A percentile compares a stretch with the other conserved stretches of the same genome.
Conservation (phyloP, 1,140 invertebrate species). For the Aphaenogaster ashmeadi region DNA sequence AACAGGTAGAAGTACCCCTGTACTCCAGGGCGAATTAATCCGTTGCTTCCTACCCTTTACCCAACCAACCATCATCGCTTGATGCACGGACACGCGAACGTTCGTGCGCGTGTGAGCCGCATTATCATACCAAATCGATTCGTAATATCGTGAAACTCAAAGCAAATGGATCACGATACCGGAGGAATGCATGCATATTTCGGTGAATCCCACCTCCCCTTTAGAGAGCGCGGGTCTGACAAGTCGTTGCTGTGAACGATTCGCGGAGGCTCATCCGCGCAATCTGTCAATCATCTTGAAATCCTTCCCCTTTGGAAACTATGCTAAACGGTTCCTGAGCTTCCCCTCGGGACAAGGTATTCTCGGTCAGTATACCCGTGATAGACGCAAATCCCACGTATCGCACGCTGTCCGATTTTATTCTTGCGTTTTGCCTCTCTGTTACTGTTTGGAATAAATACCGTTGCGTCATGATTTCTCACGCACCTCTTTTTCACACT, state of each 20-base stretch:
- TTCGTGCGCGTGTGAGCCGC: constrained; percentile 51
- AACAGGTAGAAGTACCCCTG: constrained; percentile 63
- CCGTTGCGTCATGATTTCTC: neutral
- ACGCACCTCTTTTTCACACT: neutral
- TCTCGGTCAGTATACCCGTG: constrained; percentile 16
- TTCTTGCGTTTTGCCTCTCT: neutral
- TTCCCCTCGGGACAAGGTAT: neutral
- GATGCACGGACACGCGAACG: constrained; percentile 51
- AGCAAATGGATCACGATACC: constrained; percentile 82
- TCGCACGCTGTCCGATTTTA: constrained; percentile 11
- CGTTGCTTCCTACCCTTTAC: constrained; percentile 72
- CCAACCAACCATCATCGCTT: constrained; percentile 43
- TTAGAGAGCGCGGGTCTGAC: constrained; percentile 8
- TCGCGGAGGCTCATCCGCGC: constrained; percentile 4
- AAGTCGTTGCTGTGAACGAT: constrained; percentile 45
- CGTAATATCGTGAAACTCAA: constrained; percentile 81
- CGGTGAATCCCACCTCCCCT: constrained; percentile 36
- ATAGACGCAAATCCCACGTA: neutral
- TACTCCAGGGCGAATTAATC: constrained; percentile 84
- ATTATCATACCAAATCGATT: constrained; percentile 83
- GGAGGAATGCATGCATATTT: constrained; percentile 70
- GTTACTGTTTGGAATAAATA: neutral
- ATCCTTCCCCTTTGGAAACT: constrained; percentile 38
- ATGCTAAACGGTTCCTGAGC: constrained; percentile 31
- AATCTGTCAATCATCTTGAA: constrained; percentile 54